Conservation (phyloP, 2,888 invertebrate genomes). For the Microctonus aethiopoides region DNA sequence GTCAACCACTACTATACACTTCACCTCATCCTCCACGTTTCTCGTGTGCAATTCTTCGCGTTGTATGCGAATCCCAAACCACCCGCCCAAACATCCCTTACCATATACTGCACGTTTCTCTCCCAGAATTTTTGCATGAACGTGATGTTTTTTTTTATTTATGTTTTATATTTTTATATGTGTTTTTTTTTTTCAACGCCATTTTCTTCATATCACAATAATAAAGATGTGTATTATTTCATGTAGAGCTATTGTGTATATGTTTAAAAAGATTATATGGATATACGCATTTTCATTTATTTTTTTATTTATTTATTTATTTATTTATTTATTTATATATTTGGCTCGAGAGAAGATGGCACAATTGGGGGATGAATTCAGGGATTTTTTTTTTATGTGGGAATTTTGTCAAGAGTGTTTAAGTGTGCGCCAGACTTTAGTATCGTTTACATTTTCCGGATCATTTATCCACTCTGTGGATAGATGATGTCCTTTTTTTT, state of each 20-base stretch:
- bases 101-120: slow-evolving; percentile 32
- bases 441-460: slow-evolving; percentile 37
- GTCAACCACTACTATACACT: slow-evolving; percentile 28
- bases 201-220: slow-evolving; percentile 7
- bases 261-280: no score
- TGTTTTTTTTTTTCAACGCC: background rate
- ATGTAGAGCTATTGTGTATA: no score
- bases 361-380: no score
- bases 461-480: slow-evolving; percentile 28
- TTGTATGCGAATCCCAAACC: background rate
- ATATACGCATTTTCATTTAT: no score
- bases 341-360: no score
- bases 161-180: background rate
- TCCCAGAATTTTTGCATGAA: slow-evolving; percentile 24
- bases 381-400: background rate
- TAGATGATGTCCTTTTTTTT: background rate
- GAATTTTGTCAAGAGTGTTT: background rate
- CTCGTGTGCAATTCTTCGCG: slow-evolving; percentile 4
- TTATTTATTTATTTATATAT: slow-evolving; percentile 9
- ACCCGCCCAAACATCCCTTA: slow-evolving; percentile 29
- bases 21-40: slow-evolving; percentile 10
- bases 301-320: no score
- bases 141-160: background rate
- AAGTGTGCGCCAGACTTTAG: background rate
- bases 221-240: no score